These are phyloP conservation scores for Callinectes sapidus DNA, from an alignment of 2,888 invertebrate genomes.

Conservation along the genomic window DNA sequence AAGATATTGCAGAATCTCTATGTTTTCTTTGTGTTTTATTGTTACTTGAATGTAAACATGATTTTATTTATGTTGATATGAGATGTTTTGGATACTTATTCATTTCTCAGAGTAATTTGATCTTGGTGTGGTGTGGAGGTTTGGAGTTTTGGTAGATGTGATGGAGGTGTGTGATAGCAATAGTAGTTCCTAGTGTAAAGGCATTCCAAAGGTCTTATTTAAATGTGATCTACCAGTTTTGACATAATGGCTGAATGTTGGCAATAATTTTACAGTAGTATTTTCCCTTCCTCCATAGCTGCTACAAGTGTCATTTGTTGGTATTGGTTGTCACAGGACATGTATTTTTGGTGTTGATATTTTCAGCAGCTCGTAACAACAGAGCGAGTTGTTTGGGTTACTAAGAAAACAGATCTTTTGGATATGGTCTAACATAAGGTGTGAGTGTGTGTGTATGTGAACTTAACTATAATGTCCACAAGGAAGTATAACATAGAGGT, in stretches of 20 bases:
- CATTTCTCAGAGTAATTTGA: not conserved
- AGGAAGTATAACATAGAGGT: not conserved
- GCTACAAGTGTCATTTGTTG: not conserved
- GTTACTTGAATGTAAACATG: not conserved
- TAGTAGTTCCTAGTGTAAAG: not conserved
- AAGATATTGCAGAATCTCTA: not conserved
- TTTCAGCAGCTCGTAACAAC: not conserved
- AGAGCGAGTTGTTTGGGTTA: not conserved
- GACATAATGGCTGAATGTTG: not conserved
- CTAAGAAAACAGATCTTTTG: constrained; percentile 3
- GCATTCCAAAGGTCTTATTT: not conserved
- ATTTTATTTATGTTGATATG: not conserved
- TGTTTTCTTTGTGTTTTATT: constrained; percentile 4
- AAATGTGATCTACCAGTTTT: not conserved
- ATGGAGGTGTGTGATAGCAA: not conserved
- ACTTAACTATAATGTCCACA: not conserved
- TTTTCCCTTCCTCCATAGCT: not conserved
- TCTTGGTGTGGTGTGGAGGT: not conserved
- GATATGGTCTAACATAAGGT: not conserved
- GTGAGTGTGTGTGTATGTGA: not conserved
- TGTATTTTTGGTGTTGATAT: not conserved
- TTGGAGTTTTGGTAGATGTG: not conserved
- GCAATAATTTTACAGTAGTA: not conserved
- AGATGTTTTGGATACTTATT: not conserved
- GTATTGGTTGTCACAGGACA: not conserved